phyloP scores from a whole-genome alignment of 2,113 vertebrate genomes.

The Leptocoma aspasia region DNA sequence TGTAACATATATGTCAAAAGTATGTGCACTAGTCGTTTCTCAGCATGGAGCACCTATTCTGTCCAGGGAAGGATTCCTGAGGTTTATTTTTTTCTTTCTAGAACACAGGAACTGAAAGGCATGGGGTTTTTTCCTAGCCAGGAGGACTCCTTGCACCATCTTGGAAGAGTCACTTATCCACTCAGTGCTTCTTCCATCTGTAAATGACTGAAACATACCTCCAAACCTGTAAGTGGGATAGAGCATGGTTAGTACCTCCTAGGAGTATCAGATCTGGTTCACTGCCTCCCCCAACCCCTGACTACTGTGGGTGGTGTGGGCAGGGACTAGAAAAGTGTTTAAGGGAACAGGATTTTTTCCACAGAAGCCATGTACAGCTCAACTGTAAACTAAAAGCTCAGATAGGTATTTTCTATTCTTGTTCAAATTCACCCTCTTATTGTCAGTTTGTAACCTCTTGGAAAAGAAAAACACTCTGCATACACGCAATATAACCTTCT shows the following conservation, averaged over 20 bases:
- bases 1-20: not conserved
- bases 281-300: not conserved
- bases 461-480: not conserved
- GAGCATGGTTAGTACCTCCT: not conserved
- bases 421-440: not conserved
- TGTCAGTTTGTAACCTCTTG: not conserved
- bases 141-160: not conserved
- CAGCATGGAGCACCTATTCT: not conserved
- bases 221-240: not conserved
- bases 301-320: not conserved
- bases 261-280: not conserved
- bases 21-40: not conserved
- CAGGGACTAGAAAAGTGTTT: not conserved
- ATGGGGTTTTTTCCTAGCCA: not conserved
- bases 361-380: not conserved
- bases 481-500: not conserved
- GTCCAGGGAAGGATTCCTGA: not conserved
- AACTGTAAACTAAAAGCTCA: not conserved
- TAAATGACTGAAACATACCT: not conserved
- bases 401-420: not conserved
- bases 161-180: not conserved
- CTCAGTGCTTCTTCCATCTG: not conserved
- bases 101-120: not conserved
- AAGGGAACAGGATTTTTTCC: not conserved
- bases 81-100: too few relatives aligned